Base-by-base conservation (phyloP, 2,797 vertebrate species). In the Pangasius sanitwongsei region DNA sequence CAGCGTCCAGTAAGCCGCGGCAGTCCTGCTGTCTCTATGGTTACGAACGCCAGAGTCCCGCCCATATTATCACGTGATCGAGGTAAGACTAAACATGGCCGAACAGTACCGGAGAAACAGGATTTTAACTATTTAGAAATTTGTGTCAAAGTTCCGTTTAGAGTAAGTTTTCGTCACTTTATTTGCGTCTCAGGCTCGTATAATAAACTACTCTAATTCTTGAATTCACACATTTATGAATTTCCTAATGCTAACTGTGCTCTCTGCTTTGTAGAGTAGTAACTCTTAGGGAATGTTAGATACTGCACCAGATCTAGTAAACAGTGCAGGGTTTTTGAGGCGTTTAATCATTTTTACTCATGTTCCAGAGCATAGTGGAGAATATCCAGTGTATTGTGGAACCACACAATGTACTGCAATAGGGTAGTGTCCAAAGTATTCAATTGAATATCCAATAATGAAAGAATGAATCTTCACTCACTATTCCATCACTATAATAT, bases 51-150 rank as follows among this genome's bases (percentile, higher is more conserved):
- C 90, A 77, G 48, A 72, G 78, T 53, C 82, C 85, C 90, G 90
- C 87, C 90, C 50, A 67, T 86, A 11, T 9, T 4, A 90, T 95
- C 94, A 95, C 92, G 11, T 96, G 95, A 94, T 92, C n/a, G 11
- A 23, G 89, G 80, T 91, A 83, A 85, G 82, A 6, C 4, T 18
- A 50, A 57, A 67, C 85, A 89, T 82, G 53, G 13, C 53, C 28
- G 41, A 63, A 34, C 1, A 6, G 37, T 1, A 59, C 11, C 0
- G 25, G 16, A 67, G 61, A 8, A 67, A 25, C 1, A 25, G 48
- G 18, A 31, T 67, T 1, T n/a, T 4, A 4, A 67, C 3, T 16
- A 3, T 67, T 65, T 31, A 20, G 3, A 5, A 7, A 61, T 61
- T 61, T 59, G 1, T 25, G 53, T 41, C 8, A 16, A 1, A 3